Evolutionary conservation across 1,140 invertebrate species (phyloP).

Genomic region (Eurosta solidaginis): DNA sequence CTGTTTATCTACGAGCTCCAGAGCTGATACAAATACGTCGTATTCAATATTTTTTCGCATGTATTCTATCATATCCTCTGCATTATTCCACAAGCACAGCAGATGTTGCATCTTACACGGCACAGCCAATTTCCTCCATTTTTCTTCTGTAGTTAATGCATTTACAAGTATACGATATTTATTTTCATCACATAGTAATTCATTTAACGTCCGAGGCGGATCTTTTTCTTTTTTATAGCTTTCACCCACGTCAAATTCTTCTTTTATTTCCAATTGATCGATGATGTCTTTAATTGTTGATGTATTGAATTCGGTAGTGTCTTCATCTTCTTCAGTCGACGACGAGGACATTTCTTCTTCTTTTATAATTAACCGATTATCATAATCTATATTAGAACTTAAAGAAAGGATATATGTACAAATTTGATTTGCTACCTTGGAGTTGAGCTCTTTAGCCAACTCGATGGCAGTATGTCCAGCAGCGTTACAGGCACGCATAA

Average conservation of each 20-base stretch:
- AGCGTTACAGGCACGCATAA: slow-evolving; percentile 39
- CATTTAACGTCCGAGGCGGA: not conserved
- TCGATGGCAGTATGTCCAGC: slow-evolving; percentile 47
- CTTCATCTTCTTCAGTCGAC: slow-evolving; percentile 48
- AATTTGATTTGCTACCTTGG: not conserved
- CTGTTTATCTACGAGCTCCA: not conserved
- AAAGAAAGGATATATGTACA: not conserved
- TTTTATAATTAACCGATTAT: slow-evolving; percentile 21
- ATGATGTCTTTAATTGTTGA: slow-evolving; percentile 22
- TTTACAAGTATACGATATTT: slow-evolving; percentile 32
- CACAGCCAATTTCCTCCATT: slow-evolving; percentile 46
- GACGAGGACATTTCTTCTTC: slow-evolving; percentile 31
- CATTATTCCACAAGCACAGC: slow-evolving; percentile 42
- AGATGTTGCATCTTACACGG: slow-evolving; percentile 38
- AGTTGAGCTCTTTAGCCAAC: slow-evolving; percentile 37
- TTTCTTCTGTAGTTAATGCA: slow-evolving; percentile 38
- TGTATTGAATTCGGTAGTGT: slow-evolving; percentile 12
- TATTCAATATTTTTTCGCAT: slow-evolving; percentile 35
- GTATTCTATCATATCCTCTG: slow-evolving; percentile 45
- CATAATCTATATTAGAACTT: not conserved
- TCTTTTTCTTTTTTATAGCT: not conserved
- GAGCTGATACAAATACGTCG: not conserved
- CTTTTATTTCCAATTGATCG: slow-evolving; percentile 16
- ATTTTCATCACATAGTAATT: not conserved
- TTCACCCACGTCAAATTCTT: not conserved